Conservation (phyloP, 2,113 vertebrate species). For the Mohoua ochrocephala region DNA sequence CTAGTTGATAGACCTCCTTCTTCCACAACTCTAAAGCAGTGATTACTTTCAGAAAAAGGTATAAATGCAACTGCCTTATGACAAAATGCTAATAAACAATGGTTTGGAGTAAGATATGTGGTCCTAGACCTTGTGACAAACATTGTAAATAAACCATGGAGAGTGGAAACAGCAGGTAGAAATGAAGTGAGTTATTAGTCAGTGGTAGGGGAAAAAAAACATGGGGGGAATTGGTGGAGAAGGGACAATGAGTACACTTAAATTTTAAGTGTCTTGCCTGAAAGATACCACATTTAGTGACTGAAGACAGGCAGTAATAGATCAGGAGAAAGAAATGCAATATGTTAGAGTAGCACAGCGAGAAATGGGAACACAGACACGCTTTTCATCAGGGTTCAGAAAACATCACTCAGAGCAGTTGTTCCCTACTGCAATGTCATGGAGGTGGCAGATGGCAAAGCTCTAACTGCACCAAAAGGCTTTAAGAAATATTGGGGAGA, state of each 20-base stretch:
- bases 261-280: background rate
- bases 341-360: background rate
- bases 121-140: background rate
- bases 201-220: background rate
- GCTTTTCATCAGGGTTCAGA: background rate
- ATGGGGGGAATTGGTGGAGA: background rate
- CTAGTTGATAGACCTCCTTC: background rate
- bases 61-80: background rate
- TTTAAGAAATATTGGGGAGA: background rate
- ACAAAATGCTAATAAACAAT: constrained; percentile 26
- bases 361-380: background rate
- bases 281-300: constrained; percentile 35
- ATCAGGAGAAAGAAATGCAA: background rate
- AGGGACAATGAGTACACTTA: background rate
- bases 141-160: constrained; percentile 21
- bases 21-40: background rate
- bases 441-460: constrained; percentile 20
- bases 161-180: background rate
- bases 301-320: background rate
- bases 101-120: constrained; percentile 18
- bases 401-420: background rate
- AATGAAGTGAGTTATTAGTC: background rate
- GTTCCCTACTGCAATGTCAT: background rate
- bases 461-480: constrained; percentile 13
- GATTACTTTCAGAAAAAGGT: background rate